A percentile compares a stretch with the other conserved stretches of the same genome.
These are phyloP conservation scores for Formica selysi DNA, from an alignment of 1,140 invertebrate genomes.

Conservation along the genomic window DNA sequence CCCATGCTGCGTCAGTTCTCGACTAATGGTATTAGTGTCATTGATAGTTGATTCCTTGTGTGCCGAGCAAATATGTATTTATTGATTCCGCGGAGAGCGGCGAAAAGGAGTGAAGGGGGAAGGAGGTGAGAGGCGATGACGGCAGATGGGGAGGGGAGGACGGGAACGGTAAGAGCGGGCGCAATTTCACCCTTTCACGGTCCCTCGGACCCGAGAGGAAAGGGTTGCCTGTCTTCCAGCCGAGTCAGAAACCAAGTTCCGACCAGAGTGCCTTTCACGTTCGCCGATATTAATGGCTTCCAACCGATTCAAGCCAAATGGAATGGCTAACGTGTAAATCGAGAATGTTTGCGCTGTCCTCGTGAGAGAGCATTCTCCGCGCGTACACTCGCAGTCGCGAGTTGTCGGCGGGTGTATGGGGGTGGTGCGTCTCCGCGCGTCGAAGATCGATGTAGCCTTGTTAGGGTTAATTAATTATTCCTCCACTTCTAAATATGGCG, in stretches of 20 bases:
- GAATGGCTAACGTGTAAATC: conserved; percentile 80
- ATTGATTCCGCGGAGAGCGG: conserved; percentile 75
- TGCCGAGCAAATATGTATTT: conserved; percentile 82
- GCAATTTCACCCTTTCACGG: conserved; percentile 53
- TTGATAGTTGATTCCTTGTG: conserved; percentile 80
- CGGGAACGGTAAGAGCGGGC: background rate
- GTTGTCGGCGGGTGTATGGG: conserved; percentile 48
- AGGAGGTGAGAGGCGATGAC: conserved; percentile 13
- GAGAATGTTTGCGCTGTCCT: conserved; percentile 78
- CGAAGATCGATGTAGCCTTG: background rate
- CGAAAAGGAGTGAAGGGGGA: background rate
- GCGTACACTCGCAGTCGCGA: conserved; percentile 28
- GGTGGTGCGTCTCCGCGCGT: conserved; percentile 51
- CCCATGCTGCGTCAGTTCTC: conserved; percentile 68
- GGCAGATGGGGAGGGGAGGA: background rate
- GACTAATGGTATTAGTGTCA: conserved; percentile 82
- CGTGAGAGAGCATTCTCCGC: conserved; percentile 54
- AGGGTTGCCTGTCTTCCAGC: conserved; percentile 75
- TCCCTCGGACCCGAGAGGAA: conserved; percentile 62
- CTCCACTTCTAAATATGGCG: background rate
- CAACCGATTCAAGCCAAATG: conserved; percentile 78
- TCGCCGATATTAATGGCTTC: conserved; percentile 77
- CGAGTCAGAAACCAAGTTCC: conserved; percentile 66
- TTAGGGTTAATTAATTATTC: conserved; percentile 29
- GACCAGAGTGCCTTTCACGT: conserved; percentile 72